A percentile compares a stretch with the other conserved stretches of the same genome.
phyloP scores from a whole-genome alignment of 2,888 invertebrate genomes.

The Melieria picta region DNA sequence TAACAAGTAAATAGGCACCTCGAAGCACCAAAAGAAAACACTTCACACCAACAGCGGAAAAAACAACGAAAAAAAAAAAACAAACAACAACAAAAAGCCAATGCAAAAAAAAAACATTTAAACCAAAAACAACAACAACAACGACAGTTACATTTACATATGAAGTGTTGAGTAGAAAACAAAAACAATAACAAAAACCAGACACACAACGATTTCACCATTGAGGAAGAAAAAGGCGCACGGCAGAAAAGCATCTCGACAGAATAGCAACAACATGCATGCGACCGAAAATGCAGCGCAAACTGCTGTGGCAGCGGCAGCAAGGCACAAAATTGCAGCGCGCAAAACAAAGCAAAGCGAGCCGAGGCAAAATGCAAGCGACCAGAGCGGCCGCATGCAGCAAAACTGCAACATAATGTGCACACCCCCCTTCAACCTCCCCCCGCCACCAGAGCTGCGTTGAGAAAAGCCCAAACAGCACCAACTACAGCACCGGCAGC shows the following conservation, averaged over 20 bases:
- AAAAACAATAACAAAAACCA: not conserved
- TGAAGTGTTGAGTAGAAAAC: not conserved
- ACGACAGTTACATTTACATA: not conserved
- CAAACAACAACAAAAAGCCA: not conserved
- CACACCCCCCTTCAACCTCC: too few relatives aligned
- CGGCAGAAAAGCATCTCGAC: not conserved
- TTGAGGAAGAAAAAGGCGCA: slow-evolving; percentile 18
- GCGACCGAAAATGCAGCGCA: slow-evolving; percentile 4
- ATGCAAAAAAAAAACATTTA: not conserved
- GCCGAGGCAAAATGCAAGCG: too few relatives aligned
- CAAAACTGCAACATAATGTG: too few relatives aligned
- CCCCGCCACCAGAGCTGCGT: not conserved
- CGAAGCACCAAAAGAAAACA: not conserved
- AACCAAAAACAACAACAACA: not conserved
- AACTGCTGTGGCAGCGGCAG: not conserved
- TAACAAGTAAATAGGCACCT: not conserved
- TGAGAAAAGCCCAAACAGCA: not conserved
- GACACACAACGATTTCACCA: slow-evolving; percentile 17
- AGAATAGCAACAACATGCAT: not conserved
- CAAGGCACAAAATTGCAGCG: slow-evolving; percentile 16
- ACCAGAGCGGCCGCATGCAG: too few relatives aligned
- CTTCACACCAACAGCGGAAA: not conserved
- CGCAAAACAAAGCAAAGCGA: slow-evolving; percentile 14
- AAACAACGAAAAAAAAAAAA: not conserved
- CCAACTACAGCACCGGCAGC: not conserved